These are phyloP conservation scores for Forbesichthys papilliferus DNA, from an alignment of 2,113 vertebrate genomes.

Conservation along the genomic window DNA sequence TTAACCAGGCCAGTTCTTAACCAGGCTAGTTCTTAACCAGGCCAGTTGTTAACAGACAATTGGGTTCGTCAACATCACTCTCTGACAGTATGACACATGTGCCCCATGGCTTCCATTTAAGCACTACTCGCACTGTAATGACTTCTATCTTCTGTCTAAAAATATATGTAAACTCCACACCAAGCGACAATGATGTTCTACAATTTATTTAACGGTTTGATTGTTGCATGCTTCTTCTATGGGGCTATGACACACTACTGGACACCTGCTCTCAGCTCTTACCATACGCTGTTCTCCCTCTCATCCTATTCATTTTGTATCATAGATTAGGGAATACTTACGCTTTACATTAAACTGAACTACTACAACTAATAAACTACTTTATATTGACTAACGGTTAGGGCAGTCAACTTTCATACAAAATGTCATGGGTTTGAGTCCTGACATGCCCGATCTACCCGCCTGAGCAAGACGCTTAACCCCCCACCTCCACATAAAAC, in stretches of 20 bases:
- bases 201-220: slow-evolving; percentile 9
- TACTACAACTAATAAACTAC: too few species aligned
- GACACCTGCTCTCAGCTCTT: too few species aligned
- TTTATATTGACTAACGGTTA: too few species aligned
- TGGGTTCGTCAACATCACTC: slow-evolving; percentile 55
- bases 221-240: background rate
- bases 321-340: background rate
- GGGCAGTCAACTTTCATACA: too few species aligned
- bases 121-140: slow-evolving; percentile 56
- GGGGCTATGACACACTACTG: too few species aligned
- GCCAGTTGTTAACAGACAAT: slow-evolving; percentile 49
- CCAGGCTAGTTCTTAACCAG: background rate
- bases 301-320: background rate
- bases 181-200: slow-evolving; percentile 32
- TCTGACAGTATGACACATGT: slow-evolving; percentile 48
- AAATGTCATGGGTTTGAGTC: too few species aligned
- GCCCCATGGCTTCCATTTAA: slow-evolving; percentile 55
- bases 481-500: too few species aligned
- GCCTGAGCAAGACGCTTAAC: too few species aligned
- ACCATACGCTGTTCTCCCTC: too few species aligned
- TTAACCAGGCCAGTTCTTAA: background rate
- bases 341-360: background rate
- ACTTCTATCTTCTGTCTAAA: slow-evolving; percentile 64
- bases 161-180: slow-evolving; percentile 54
- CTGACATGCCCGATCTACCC: too few species aligned